These are phyloP conservation scores for Stylophora pistillata DNA, from an alignment of 64 coral and sea anemone genomes.

Conservation along the genomic window DNA sequence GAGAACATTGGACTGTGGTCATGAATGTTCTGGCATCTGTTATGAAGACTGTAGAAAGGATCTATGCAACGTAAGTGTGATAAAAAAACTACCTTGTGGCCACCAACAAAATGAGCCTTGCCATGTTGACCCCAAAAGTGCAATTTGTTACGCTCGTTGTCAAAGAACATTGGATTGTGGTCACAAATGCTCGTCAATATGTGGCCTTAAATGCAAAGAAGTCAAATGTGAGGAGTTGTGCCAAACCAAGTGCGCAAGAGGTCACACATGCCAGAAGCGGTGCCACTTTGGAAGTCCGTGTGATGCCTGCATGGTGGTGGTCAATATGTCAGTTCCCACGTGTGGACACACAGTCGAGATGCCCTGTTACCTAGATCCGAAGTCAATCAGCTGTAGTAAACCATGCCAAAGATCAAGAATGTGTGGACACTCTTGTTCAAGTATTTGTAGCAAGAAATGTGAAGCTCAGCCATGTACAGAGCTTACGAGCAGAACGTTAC, in stretches of 20 bases:
- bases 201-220: not conserved
- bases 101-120: conserved; percentile 49
- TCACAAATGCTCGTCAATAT: conserved; percentile 23
- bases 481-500: not conserved
- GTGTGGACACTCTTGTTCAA: conserved; percentile 50
- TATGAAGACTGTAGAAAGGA: conserved; percentile 1
- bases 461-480: conserved; percentile 21
- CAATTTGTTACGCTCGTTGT: conserved; percentile 17
- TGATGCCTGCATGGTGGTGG: not conserved
- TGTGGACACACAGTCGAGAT: conserved; percentile 7
- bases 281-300: conserved; percentile 6
- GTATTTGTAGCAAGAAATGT: not conserved
- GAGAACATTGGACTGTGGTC: conserved; percentile 38
- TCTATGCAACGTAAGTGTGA: not conserved
- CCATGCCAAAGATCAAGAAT: conserved; percentile 19
- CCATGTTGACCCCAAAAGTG: conserved; percentile 33
- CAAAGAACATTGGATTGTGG: conserved; percentile 37
- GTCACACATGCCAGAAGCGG: not conserved
- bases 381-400: not conserved
- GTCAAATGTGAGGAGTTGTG: not conserved
- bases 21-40: conserved; percentile 42
- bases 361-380: not conserved
- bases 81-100: conserved; percentile 44
- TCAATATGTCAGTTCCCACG: not conserved
- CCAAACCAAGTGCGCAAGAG: not conserved